Percentiles rank a stretch among this genome's conserved stretches.
Conservation (phyloP, 2,888 invertebrate species). For the Sesia bembeciformis region DNA sequence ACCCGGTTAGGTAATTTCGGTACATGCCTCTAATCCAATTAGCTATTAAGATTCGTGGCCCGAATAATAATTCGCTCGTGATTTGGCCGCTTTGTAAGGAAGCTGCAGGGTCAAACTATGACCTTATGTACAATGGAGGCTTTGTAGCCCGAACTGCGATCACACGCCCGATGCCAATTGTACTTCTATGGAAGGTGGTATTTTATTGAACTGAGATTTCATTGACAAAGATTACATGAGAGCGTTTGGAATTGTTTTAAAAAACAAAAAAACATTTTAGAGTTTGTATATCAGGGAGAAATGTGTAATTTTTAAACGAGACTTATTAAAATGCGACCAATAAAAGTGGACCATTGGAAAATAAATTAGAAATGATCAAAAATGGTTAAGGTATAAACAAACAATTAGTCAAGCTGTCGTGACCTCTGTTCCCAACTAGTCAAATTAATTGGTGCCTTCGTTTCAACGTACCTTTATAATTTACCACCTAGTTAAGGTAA, state of each 20-base stretch:
- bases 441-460: slow-evolving; percentile 44
- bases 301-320: no score
- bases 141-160: slow-evolving; percentile 8
- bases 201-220: no score
- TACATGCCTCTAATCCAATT: slow-evolving; percentile 73
- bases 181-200: no score
- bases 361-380: no score
- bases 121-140: slow-evolving; percentile 42
- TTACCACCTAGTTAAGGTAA: slow-evolving; percentile 37
- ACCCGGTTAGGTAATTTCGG: slow-evolving; percentile 68
- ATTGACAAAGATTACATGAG: no score
- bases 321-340: no score
- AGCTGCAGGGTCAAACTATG: slow-evolving; percentile 29
- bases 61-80: slow-evolving; percentile 66
- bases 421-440: slow-evolving; percentile 29
- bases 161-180: slow-evolving; percentile 14
- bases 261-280: no score
- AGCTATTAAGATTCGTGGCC: slow-evolving; percentile 72
- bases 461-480: slow-evolving; percentile 36
- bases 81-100: slow-evolving; percentile 51
- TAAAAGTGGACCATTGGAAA: no score
- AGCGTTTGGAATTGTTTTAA: no score
- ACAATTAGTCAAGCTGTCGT: slow-evolving; percentile 22
- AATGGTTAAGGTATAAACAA: neutral
- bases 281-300: no score